phyloP scores from a whole-genome alignment of 2,113 vertebrate genomes.

The Phalacrocorax aristotelis region DNA sequence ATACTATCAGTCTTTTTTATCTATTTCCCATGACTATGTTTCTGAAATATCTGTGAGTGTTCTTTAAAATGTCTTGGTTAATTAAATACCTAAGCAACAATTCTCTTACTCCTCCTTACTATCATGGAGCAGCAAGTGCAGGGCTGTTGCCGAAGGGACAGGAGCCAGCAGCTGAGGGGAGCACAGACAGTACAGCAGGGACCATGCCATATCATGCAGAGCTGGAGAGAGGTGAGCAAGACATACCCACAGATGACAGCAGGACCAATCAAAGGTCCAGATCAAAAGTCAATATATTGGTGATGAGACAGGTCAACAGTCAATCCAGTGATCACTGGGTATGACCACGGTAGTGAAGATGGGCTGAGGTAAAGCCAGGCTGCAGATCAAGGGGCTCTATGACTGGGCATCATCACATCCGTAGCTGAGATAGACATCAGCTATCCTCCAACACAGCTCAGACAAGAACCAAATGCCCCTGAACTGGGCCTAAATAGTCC shows the following conservation, averaged over 20 bases:
- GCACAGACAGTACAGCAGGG: background rate
- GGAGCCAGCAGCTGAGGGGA: background rate
- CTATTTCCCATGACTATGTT: rapidly evolving
- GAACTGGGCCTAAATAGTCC: rapidly evolving
- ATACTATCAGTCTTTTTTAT: background rate
- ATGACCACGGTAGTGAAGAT: rapidly evolving
- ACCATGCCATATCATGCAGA: background rate
- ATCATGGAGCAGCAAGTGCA: background rate
- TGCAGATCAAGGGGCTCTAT: background rate
- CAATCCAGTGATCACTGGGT: rapidly evolving
- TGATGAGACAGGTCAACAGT: background rate
- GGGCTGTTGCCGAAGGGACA: background rate
- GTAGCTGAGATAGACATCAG: background rate
- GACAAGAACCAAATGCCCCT: background rate
- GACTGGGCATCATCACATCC: background rate
- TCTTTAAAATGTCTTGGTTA: background rate
- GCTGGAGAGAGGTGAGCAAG: background rate
- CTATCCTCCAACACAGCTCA: background rate
- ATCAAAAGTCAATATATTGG: background rate
- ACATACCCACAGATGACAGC: background rate
- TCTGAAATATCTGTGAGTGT: background rate
- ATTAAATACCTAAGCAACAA: background rate
- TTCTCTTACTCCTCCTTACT: background rate
- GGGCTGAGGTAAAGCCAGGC: background rate
- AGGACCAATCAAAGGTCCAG: background rate